Base-by-base conservation (phyloP, 2,113 vertebrate species). In the Chloropsis hardwickii region DNA sequence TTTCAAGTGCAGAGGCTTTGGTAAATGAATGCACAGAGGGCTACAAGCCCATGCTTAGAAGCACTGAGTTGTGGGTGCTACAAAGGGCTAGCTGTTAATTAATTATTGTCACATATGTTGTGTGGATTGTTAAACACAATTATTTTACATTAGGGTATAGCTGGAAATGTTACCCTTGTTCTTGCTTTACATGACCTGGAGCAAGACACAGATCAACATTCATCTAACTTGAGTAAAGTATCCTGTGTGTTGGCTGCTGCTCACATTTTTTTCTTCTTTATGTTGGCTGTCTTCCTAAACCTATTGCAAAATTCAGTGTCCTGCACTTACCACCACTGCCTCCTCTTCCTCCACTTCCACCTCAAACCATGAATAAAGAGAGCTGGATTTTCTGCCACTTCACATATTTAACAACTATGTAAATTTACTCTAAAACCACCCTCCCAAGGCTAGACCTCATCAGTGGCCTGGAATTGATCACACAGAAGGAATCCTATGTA, bases 231-330 rank as follows among this genome's bases (percentile, higher is more conserved):
- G 65, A 74, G 72, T 64, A 61, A 78, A 72, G 56, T 61, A 91
- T 96, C 94, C 95, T 92, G 92, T 97, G 96, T 97, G 91, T 95
- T 67, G 79, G 77, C 44, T 97, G 95, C 97, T 96, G 96, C 96
- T 96, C 88, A 88, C 96, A 97, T 98, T 90, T 85, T 88, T 97
- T 97, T 86, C 50, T 50, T 89, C 96, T 97, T 92, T 94, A 71
- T 96, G 91, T 85, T 97, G 98, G 98, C 98, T 81, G 51, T 95
- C 97, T 98, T 98, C 98, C 98, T 95, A 96, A 90, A 90, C 16
- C 67, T 95, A 98, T 98, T 98, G 97, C 98, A 97, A 98, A 98
- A 98, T 96, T 95, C 90, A 78, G 93, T 94, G 81, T 91, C 93
- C 90, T 95, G 72, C 80, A 72, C 57, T 82, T 78, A 87, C 92